These are phyloP conservation scores for Oligia fasciuncula DNA, from an alignment of 2,888 invertebrate genomes.

Conservation along the genomic window DNA sequence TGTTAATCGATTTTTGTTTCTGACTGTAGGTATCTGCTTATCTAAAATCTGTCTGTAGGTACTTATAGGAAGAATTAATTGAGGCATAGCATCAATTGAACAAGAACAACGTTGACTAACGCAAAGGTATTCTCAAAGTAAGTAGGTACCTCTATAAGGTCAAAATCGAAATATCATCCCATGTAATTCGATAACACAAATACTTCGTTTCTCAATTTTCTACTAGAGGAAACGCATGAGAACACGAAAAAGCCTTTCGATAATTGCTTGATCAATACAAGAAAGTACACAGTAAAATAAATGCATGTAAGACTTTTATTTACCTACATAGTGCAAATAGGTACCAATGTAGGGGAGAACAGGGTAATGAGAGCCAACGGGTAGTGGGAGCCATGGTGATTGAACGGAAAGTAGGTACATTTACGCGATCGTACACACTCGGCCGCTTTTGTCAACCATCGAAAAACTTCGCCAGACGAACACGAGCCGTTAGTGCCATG, in stretches of 20 bases:
- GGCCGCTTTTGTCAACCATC: no score
- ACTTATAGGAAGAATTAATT: neutral
- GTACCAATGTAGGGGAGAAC: no score
- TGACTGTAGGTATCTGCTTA: neutral
- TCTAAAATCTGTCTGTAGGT: neutral
- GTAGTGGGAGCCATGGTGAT: no score
- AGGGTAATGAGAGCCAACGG: no score
- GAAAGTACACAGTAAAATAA: constrained; percentile 33
- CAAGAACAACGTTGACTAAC: neutral
- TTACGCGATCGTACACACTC: no score
- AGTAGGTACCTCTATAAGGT: neutral
- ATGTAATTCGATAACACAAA: constrained; percentile 44
- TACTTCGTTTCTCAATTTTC: constrained; percentile 40
- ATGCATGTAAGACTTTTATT: constrained; percentile 34
- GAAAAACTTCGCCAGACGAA: no score
- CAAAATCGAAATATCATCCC: constrained; percentile 21
- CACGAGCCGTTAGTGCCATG: no score
- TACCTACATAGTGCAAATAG: constrained; percentile 11
- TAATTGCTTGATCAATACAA: constrained; percentile 35
- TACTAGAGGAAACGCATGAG: constrained; percentile 24
- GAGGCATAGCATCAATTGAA: neutral
- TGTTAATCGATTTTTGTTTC: neutral
- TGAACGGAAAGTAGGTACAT: no score
- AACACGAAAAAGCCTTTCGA: constrained; percentile 39
- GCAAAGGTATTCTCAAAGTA: constrained; percentile 2